Conservation (phyloP, 2,797 vertebrate genomes). For the Meriones psammophilus region DNA sequence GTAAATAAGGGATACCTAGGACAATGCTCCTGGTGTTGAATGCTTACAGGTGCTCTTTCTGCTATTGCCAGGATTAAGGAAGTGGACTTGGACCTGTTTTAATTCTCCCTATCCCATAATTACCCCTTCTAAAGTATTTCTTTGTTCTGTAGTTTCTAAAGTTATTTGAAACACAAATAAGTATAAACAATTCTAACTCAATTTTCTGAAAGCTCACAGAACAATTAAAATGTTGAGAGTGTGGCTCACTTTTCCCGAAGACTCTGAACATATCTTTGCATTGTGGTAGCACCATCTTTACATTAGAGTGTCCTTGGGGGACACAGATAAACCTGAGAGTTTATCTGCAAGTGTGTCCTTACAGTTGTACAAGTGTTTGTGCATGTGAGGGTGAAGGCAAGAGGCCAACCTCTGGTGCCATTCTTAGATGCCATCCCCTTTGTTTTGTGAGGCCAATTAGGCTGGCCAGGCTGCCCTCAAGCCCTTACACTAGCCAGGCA, state of each 20-base stretch:
- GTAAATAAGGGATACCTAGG: background rate
- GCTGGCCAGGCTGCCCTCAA: background rate
- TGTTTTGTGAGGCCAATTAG: background rate
- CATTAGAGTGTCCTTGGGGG: background rate
- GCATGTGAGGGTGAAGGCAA: background rate
- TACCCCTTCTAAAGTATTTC: conserved; percentile 14
- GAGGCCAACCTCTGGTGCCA: background rate
- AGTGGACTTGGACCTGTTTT: background rate
- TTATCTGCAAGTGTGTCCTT: background rate
- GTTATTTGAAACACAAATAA: background rate
- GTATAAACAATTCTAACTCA: background rate
- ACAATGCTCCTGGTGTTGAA: background rate
- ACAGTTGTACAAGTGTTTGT: background rate
- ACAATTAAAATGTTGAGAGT: background rate
- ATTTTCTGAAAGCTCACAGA: conserved; percentile 46
- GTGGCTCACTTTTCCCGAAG: conserved; percentile 4
- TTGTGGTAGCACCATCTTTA: background rate
- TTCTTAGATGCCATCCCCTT: background rate
- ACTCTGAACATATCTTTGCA: background rate
- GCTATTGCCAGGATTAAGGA: background rate
- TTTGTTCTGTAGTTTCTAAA: conserved; percentile 36
- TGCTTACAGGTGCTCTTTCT: background rate
- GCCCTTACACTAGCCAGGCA: background rate
- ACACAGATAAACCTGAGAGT: too few species aligned
- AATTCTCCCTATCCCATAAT: background rate